Percentiles rank a stretch among this genome's conserved stretches.
These are phyloP conservation scores for Origma solitaria DNA, from an alignment of 2,113 vertebrate genomes.

Conservation along the genomic window DNA sequence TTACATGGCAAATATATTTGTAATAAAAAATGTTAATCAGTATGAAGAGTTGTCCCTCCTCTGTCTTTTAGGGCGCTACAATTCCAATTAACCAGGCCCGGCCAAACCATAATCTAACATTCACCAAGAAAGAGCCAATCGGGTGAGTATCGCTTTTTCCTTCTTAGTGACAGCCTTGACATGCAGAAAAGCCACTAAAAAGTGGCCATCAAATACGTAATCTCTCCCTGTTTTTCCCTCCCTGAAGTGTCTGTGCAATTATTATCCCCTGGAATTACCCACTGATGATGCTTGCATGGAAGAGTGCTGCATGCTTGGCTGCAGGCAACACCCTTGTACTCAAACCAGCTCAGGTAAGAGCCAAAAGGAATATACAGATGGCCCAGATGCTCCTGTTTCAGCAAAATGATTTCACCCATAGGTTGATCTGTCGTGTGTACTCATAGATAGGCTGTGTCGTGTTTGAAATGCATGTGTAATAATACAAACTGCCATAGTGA, in stretches of 20 bases:
- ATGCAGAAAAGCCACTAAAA: neutral
- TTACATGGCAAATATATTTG: neutral
- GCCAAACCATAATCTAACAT: conserved; percentile 82
- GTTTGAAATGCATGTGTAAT: neutral
- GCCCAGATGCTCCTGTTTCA: neutral
- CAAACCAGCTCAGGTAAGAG: conserved; percentile 80
- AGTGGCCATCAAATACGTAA: neutral
- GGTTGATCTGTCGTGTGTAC: neutral
- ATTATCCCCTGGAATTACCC: conserved; percentile 86
- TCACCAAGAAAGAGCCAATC: conserved; percentile 82
- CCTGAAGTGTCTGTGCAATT: conserved; percentile 78
- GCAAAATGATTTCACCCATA: neutral
- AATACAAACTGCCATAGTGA: neutral
- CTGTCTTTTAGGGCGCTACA: conserved; percentile 74
- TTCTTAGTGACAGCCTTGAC: neutral
- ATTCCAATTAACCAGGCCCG: conserved; percentile 85
- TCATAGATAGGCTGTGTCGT: neutral
- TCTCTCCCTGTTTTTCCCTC: neutral
- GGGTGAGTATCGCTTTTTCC: conserved; percentile 66
- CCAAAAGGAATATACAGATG: neutral
- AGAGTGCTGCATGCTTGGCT: conserved; percentile 79
- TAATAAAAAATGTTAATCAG: neutral
- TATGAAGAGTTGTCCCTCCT: neutral
- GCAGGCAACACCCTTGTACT: conserved; percentile 82
- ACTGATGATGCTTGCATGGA: conserved; percentile 86